Conservation (phyloP, 2,113 vertebrate genomes). For the Pelmatolapia mariae region DNA sequence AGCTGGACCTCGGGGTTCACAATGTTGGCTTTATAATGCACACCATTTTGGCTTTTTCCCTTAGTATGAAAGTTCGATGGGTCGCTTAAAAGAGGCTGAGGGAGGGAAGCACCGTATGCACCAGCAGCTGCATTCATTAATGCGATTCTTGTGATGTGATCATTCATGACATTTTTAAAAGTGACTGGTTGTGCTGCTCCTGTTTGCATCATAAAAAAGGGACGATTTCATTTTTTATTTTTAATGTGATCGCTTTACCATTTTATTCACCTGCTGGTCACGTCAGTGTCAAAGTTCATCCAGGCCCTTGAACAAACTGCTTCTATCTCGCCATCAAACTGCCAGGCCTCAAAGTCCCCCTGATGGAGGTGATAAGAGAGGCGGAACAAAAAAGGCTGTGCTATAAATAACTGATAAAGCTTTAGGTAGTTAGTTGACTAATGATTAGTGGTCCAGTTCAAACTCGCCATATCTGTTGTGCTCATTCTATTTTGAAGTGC, state of each 20-base stretch:
- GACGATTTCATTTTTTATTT: background rate
- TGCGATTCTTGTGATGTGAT: background rate
- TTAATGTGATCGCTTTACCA: background rate
- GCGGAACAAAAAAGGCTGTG: constrained; percentile 12
- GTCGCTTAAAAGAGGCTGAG: background rate
- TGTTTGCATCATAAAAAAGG: background rate
- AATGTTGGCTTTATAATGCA: background rate
- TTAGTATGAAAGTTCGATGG: rapidly evolving
- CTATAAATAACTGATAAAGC: constrained; percentile 51
- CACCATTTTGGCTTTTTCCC: background rate
- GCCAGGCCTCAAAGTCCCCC: constrained; percentile 64
- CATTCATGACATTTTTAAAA: background rate
- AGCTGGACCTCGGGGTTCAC: background rate
- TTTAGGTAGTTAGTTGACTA: constrained; percentile 20
- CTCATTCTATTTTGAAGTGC: background rate
- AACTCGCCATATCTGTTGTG: background rate
- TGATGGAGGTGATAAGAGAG: constrained; percentile 53
- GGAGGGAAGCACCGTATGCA: background rate
- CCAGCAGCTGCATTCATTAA: background rate
- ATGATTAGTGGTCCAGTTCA: constrained; percentile 1
- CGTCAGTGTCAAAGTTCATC: constrained; percentile 30
- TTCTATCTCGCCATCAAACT: background rate
- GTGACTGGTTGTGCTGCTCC: background rate
- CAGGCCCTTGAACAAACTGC: background rate
- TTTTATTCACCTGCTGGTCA: background rate